Evolutionary conservation across 2,113 vertebrate species (phyloP).

Genomic region (Rafetus swinhoei): DNA sequence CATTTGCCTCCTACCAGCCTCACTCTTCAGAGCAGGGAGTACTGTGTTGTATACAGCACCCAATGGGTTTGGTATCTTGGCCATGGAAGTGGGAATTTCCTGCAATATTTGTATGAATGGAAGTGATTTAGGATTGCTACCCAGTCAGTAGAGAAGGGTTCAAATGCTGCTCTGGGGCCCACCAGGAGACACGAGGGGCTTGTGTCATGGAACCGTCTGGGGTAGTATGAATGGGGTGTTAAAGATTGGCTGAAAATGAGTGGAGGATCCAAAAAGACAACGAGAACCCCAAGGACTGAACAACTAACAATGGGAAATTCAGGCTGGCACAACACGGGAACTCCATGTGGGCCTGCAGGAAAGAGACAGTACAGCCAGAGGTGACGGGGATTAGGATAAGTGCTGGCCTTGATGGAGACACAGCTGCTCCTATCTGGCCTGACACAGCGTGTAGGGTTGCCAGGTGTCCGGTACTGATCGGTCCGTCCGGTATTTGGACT

Average conservation of each 20-base stretch:
- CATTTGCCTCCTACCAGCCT: neutral
- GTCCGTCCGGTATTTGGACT: no score
- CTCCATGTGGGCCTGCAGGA: neutral
- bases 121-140: neutral
- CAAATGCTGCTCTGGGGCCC: neutral
- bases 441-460: neutral
- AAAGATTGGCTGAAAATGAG: neutral
- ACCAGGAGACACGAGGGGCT: neutral
- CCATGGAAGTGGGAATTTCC: neutral
- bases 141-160: neutral
- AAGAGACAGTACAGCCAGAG: neutral
- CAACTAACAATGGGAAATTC: neutral
- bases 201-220: neutral
- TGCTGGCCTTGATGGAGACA: neutral
- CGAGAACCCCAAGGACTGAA: neutral
- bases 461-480: no score
- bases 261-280: neutral
- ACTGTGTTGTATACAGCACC: neutral
- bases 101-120: neutral
- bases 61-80: neutral
- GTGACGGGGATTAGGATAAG: neutral
- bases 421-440: neutral
- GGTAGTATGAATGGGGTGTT: neutral
- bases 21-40: neutral
- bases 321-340: neutral